A percentile compares a stretch with the other conserved stretches of the same genome.
These are phyloP conservation scores for Hepsetus odoe DNA, from an alignment of 2,113 vertebrate genomes.

Conservation along the genomic window DNA sequence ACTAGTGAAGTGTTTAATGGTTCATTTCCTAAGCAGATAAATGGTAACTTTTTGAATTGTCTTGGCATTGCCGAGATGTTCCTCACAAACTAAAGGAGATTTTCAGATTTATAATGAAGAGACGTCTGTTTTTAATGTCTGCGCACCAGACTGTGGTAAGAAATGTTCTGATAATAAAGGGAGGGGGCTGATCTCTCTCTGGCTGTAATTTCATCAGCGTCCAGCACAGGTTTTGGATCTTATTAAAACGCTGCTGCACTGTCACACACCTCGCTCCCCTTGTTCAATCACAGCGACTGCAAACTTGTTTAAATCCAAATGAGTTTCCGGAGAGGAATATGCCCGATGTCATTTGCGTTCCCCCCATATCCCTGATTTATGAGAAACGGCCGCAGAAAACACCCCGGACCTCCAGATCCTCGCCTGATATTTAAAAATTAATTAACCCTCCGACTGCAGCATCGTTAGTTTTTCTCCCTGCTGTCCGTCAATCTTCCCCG, in stretches of 20 bases:
- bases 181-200: neutral
- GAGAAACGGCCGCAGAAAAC: conserved; percentile 64
- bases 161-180: conserved; percentile 19
- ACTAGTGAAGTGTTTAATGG: neutral
- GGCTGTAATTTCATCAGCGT: conserved; percentile 50
- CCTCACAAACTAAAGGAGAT: neutral
- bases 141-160: neutral
- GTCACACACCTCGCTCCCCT: conserved; percentile 57
- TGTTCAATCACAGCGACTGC: conserved; percentile 60
- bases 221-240: conserved; percentile 48
- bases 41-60: neutral
- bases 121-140: neutral
- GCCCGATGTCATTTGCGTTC: conserved; percentile 58
- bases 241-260: conserved; percentile 66
- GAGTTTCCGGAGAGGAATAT: conserved; percentile 59
- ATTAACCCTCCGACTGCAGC: conserved; percentile 73
- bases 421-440: conserved; percentile 73
- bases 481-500: conserved; percentile 55
- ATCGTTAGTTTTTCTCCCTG: conserved; percentile 49
- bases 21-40: neutral
- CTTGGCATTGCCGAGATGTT: neutral
- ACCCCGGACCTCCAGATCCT: conserved; percentile 60
- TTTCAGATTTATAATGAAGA: neutral
- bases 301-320: conserved; percentile 66
- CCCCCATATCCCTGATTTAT: conserved; percentile 53